Evolutionary conservation across 2,113 vertebrate genomes (phyloP), one percentile per base, ranked within the genome.

Genomic region (Blennius ocellaris): DNA sequence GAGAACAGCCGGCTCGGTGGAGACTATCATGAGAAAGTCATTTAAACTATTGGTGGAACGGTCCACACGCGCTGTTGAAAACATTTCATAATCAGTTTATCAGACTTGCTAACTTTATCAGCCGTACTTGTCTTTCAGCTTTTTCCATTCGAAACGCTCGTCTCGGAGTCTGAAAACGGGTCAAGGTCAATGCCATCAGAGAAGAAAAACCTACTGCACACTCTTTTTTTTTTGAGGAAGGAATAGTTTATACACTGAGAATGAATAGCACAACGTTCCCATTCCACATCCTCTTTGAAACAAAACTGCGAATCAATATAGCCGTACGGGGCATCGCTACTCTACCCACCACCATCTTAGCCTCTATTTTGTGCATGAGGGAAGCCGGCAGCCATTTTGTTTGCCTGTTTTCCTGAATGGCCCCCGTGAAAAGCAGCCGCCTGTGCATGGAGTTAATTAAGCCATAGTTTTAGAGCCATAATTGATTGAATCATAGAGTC

Each of bases 401-500:
- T 88, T 87, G 50, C 39, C 66, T 64, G 44, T 82, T 77, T 73
- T 87, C 51, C 52, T 83, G 73, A 80, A 82, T 78, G 59, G 77
- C 77, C 78, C 66, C 81, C 45, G 63, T 81, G 75, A 76, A 89
- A 89, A 80, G 80, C 84, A 71, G 81, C 60, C 75, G 81, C 76
- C 78, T 86, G 86, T 89, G 83, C 88, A 87, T 84, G 83, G 78
- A 90, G 90, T 88, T 92, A 91, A 92, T 92, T 92, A 92, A 92
- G 90, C 81, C 81, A 82, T 91, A 85, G 91, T 92, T 92, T 92
- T 86, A 80, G 75, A 85, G 70, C 75, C 79, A 83, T 92, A 92
- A 90, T 92, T 92, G 90, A 93, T 91, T 91, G 90, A 90, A 92
- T 90, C 89, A 91, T 90, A 80, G 77, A 82, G 80, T 87, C 85